Percentiles rank a stretch among this genome's conserved stretches.
These are phyloP conservation scores for Tricholaema leucomelas DNA, from an alignment of 2,113 vertebrate genomes.

Conservation along the genomic window DNA sequence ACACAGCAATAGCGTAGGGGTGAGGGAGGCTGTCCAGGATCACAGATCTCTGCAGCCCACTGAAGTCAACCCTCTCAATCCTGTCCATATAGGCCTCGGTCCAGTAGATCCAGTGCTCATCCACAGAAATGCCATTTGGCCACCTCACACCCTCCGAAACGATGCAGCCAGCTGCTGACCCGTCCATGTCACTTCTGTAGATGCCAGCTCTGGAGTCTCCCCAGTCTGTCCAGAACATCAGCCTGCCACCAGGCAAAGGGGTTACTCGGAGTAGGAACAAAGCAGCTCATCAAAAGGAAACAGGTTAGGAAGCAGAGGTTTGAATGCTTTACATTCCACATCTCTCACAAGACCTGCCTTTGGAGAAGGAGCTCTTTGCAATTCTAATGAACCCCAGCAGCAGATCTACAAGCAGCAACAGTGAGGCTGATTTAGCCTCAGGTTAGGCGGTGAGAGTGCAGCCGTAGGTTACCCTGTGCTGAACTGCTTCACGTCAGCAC, in stretches of 20 bases:
- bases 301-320: background rate
- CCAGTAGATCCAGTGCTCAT: conserved; percentile 96
- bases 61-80: conserved; percentile 89
- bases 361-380: background rate
- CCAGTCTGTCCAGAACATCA: conserved; percentile 99
- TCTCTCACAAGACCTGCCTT: background rate
- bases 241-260: conserved; percentile 65
- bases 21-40: conserved; percentile 93
- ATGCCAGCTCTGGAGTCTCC: conserved; percentile 89
- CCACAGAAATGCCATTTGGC: conserved; percentile 94
- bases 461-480: background rate
- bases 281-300: background rate
- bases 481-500: background rate
- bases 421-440: background rate
- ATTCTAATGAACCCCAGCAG: background rate
- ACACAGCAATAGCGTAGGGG: conserved; percentile 95
- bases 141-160: conserved; percentile 91
- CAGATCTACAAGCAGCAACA: background rate
- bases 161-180: conserved; percentile 80
- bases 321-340: background rate
- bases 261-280: accelerated
- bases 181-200: conserved; percentile 93
- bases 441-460: background rate
- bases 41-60: conserved; percentile 83
- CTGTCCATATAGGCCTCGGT: conserved; percentile 95